Evolutionary conservation across 2,797 vertebrate species (phyloP), one percentile per base, ranked within the genome.

Genomic region (Coilia nasus): DNA sequence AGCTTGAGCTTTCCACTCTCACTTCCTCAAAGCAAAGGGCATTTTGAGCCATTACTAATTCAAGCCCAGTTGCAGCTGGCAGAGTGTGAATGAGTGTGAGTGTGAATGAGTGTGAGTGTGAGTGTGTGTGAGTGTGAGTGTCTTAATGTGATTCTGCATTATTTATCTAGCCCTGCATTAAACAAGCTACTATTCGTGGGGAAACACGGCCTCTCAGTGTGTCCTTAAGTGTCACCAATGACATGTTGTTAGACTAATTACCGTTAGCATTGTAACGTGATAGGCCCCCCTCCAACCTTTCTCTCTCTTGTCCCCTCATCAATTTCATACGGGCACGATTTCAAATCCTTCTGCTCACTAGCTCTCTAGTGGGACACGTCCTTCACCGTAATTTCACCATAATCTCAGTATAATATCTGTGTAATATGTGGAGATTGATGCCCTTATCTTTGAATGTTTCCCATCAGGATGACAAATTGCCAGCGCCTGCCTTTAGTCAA

Each of bases 151-250:
- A 89, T 84, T 90, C 83, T 89, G 67, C 87, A 89, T 92, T 91
- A 92, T 91, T 91, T 90, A 92, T 90, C 87, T 82, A 50, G 59
- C 60, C 85, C 87, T 90, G 84, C 88, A 91, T 90, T 89, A 88
- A 93, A 90, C 87, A 87, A 84, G 31, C 35, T 41, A 28, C 35
- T 41, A 28, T 85, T 87, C 83, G 88, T 67, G 82, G 85, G 87
- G 67, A 87, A 90, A 87, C 84, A 83, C 67, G 82, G 75, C 59
- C 85, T 88, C 90, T 90, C 88, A 89, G 85, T 86, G 87, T 83
- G 81, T 89, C 89, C 87, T 85, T 89, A 71, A 91, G 90, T 89
- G 89, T 91, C 88, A 90, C 90, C 87, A 85, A 84, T 54, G 87
- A 85, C 87, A 47, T n/a, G 81, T 84, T 91, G 88, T 91, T 87